These are phyloP conservation scores for Hydriomena furcata DNA, from an alignment of 2,888 invertebrate species.

Conservation along the genomic window DNA sequence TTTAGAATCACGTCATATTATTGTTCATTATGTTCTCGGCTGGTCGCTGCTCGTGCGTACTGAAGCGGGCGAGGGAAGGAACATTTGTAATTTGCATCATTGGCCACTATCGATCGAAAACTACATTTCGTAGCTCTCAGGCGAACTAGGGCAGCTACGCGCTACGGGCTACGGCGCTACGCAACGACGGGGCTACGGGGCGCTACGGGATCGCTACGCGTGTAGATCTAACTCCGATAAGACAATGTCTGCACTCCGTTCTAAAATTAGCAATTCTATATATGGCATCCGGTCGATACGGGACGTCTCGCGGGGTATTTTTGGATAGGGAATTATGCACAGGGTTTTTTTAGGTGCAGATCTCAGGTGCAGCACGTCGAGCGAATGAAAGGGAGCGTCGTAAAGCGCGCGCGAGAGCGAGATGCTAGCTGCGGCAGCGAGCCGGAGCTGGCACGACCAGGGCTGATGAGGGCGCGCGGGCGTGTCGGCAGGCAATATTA, in stretches of 20 bases:
- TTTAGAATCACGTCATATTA: constrained; percentile 13
- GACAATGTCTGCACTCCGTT: constrained; percentile 24
- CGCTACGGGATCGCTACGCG: constrained; percentile 51
- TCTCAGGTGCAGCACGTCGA: constrained; percentile 68
- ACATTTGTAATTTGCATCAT: constrained; percentile 26
- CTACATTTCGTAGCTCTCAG: constrained; percentile 27
- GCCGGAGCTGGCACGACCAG: constrained; percentile 38
- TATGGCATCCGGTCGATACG: constrained; percentile 23
- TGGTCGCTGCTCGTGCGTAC: constrained; percentile 3
- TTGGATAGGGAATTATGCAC: constrained; percentile 10
- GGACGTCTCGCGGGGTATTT: constrained; percentile 11
- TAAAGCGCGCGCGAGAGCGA: constrained; percentile 58
- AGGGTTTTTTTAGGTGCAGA: constrained; percentile 50
- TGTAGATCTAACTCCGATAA: constrained; percentile 36
- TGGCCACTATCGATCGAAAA: constrained; percentile 34
- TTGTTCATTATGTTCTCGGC: constrained; percentile 1
- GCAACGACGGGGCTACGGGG: constrained; percentile 44
- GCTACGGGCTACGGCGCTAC: constrained; percentile 37
- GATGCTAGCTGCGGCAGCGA: constrained; percentile 62
- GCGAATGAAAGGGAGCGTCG: constrained; percentile 54
- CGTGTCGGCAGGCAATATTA: constrained; percentile 55
- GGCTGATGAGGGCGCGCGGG: constrained; percentile 40
- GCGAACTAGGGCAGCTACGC: constrained; percentile 33
- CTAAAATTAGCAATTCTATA: constrained; percentile 31
- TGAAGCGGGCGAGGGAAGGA: constrained; percentile 7